Evolutionary conservation across 2,113 vertebrate genomes (phyloP).

Genomic region (rabbit (Oryctolagus cuniculus)): DNA sequence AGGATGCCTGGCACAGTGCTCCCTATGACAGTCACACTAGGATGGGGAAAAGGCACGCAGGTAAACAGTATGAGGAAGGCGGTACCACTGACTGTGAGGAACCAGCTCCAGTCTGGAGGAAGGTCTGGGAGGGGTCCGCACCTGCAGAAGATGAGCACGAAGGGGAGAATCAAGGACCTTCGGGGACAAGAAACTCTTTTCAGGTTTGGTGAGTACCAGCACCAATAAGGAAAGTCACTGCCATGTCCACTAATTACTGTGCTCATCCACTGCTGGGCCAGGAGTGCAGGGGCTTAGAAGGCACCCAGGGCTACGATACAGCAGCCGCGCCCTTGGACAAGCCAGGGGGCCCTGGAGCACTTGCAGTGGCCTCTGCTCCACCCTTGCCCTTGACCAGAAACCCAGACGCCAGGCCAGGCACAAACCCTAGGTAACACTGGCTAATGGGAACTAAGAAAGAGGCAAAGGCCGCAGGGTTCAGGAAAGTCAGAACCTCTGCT

Average conservation of each 20-base stretch:
- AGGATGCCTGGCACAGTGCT: neutral
- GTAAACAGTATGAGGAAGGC: neutral
- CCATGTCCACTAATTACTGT: accelerated
- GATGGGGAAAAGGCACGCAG: neutral
- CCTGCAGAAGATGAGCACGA: neutral
- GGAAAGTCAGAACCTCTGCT: neutral
- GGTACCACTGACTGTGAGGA: neutral
- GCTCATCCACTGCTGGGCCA: neutral
- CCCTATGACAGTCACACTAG: accelerated
- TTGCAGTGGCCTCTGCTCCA: neutral
- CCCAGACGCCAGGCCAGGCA: neutral
- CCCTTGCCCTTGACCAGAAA: neutral
- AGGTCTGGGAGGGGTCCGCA: neutral
- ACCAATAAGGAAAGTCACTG: neutral
- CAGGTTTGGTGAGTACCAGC: neutral
- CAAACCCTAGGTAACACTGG: neutral
- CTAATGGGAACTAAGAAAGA: neutral
- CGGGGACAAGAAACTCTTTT: neutral
- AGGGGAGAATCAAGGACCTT: too few species aligned
- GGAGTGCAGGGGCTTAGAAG: neutral
- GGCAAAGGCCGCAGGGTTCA: neutral
- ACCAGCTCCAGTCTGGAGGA: neutral
- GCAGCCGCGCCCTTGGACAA: neutral
- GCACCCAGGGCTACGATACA: neutral
- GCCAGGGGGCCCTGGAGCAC: too few species aligned